A percentile compares a stretch with the other conserved stretches of the same genome.
These are phyloP conservation scores for Parazoanthus swiftii DNA, from an alignment of 92 coral and sea anemone species.

Conservation along the genomic window DNA sequence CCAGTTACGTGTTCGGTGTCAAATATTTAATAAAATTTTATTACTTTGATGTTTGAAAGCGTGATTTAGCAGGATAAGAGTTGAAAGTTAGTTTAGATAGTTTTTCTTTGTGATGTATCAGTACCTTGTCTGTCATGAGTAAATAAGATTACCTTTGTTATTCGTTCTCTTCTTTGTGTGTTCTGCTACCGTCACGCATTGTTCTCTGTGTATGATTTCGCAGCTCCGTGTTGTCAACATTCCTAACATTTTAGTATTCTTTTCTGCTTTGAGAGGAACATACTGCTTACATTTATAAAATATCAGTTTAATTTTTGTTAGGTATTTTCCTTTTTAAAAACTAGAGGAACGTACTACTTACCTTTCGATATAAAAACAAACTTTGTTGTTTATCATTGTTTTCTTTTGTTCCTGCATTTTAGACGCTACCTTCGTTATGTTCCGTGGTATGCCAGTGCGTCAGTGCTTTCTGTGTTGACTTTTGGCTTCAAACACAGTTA, in stretches of 20 bases:
- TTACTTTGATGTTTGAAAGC: too few species aligned
- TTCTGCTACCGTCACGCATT: neutral
- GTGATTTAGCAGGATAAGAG: too few species aligned
- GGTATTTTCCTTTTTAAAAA: too few species aligned
- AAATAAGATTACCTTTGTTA: too few species aligned
- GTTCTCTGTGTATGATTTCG: neutral
- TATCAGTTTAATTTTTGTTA: neutral
- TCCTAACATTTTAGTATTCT: neutral
- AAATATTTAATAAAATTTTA: too few species aligned
- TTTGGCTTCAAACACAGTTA: slow-evolving; percentile 97
- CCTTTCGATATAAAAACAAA: neutral
- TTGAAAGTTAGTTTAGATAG: too few species aligned
- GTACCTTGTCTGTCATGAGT: too few species aligned
- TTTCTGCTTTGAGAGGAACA: neutral
- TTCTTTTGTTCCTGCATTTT: neutral
- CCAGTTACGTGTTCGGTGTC: too few species aligned
- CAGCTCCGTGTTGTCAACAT: neutral
- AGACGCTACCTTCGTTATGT: slow-evolving; percentile 89
- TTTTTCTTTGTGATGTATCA: too few species aligned
- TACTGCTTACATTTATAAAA: neutral
- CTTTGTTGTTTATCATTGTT: neutral
- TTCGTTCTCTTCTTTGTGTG: too few species aligned
- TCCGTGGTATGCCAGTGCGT: slow-evolving; percentile 88
- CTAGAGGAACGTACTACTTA: neutral
- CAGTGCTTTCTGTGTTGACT: slow-evolving; percentile 89